Percentiles rank a stretch among this genome's conserved stretches.
These are phyloP conservation scores for Rhineura floridana DNA, from an alignment of 2,113 vertebrate genomes.

Conservation along the genomic window DNA sequence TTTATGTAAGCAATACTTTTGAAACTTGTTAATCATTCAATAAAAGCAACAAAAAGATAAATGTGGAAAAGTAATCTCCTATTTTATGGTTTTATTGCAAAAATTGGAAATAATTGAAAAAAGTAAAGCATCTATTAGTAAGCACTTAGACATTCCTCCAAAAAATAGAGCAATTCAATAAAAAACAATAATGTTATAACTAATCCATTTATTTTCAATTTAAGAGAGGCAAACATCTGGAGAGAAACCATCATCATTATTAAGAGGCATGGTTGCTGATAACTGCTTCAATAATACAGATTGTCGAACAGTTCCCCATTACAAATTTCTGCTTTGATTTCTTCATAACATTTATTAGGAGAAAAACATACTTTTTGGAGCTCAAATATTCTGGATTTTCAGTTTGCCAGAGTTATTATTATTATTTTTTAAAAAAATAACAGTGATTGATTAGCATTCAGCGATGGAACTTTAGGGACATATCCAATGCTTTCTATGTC, in stretches of 20 bases:
- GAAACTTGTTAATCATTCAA: not conserved
- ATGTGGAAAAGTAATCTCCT: constrained; percentile 30
- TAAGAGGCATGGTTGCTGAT: not conserved
- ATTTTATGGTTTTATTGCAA: constrained; percentile 43
- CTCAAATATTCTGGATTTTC: not conserved
- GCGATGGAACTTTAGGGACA: not conserved
- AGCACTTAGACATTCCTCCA: constrained; percentile 23
- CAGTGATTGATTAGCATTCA: not conserved
- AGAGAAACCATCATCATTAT: constrained; percentile 4
- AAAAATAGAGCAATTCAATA: constrained; percentile 50
- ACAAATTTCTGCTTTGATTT: constrained; percentile 1
- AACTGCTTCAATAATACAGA: not conserved
- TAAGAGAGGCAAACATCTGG: constrained; percentile 31
- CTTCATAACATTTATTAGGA: not conserved
- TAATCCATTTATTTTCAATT: constrained; percentile 53
- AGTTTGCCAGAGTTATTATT: not conserved
- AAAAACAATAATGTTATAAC: constrained; percentile 39
- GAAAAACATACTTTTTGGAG: not conserved
- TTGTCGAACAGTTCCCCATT: not conserved
- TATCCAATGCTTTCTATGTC: not conserved
- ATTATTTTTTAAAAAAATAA: too few species aligned
- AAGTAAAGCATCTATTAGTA: not conserved
- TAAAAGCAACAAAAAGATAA: not conserved
- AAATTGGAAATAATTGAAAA: constrained; percentile 44
- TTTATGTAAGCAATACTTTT: not conserved